Conservation (phyloP, 1,140 invertebrate genomes). For the Caenorhabditis elegans region WBcel235 BX284606.5:4769001-4769500, state of each 20-base stretch:
- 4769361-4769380: constrained; percentile 77
- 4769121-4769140: constrained; percentile 66
- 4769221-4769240: constrained; percentile 61
- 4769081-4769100: constrained; percentile 36
- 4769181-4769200: background rate
- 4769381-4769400: background rate
- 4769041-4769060: constrained; percentile 57
- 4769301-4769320: constrained; percentile 83
- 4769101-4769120: constrained; percentile 74
- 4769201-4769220: constrained; percentile 21
- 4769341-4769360: constrained; percentile 95
- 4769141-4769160: constrained; percentile 65
- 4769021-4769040: constrained; percentile 55
- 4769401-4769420: background rate
- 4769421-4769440: too few species aligned
- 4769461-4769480: too few species aligned
- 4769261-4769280: constrained; percentile 62
- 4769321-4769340: constrained; percentile 93
- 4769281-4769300: constrained; percentile 80
- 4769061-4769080: constrained; percentile 41
- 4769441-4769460: too few species aligned
- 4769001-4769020: constrained; percentile 62
- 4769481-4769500: too few species aligned
- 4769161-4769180: constrained; percentile 54
- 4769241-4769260: constrained; percentile 62